phyloP scores from a whole-genome alignment of 2,888 invertebrate species.

The Noctuana brunneofusca region DNA sequence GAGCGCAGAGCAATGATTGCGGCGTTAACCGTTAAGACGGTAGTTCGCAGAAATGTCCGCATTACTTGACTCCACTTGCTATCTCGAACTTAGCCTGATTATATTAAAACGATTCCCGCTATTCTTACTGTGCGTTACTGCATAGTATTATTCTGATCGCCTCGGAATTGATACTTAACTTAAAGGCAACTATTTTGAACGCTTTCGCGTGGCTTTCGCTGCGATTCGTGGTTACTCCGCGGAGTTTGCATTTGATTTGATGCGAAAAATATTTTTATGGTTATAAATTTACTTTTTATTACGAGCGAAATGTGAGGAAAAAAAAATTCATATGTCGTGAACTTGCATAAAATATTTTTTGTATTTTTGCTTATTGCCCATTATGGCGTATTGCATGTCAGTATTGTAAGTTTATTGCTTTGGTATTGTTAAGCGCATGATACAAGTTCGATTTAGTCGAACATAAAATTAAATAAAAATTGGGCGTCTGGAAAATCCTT shows the following conservation, averaged over 20 bases:
- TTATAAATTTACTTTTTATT: too few species aligned
- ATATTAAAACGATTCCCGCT: conserved; percentile 50
- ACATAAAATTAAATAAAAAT: too few species aligned
- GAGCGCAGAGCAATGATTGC: conserved; percentile 46
- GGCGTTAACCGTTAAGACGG: conserved; percentile 58
- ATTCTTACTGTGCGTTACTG: conserved; percentile 45
- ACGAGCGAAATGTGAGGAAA: not conserved
- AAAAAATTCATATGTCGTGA: not conserved
- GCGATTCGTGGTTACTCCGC: not conserved
- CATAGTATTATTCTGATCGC: conserved; percentile 44
- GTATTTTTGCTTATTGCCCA: too few species aligned
- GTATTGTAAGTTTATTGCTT: too few species aligned
- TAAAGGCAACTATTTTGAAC: conserved; percentile 1
- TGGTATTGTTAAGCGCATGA: too few species aligned
- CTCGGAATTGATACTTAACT: conserved; percentile 28
- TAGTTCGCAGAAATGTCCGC: conserved; percentile 55
- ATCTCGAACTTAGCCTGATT: conserved; percentile 54
- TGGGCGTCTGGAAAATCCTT: too few species aligned
- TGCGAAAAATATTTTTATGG: not conserved
- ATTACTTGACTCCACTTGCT: conserved; percentile 47
- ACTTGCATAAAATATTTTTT: not conserved
- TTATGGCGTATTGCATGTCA: too few species aligned
- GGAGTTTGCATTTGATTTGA: not conserved
- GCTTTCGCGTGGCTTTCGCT: conserved; percentile 16
- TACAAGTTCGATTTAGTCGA: too few species aligned